phyloP scores from a whole-genome alignment of 2,797 vertebrate species.

The Tadarida brasiliensis region DNA sequence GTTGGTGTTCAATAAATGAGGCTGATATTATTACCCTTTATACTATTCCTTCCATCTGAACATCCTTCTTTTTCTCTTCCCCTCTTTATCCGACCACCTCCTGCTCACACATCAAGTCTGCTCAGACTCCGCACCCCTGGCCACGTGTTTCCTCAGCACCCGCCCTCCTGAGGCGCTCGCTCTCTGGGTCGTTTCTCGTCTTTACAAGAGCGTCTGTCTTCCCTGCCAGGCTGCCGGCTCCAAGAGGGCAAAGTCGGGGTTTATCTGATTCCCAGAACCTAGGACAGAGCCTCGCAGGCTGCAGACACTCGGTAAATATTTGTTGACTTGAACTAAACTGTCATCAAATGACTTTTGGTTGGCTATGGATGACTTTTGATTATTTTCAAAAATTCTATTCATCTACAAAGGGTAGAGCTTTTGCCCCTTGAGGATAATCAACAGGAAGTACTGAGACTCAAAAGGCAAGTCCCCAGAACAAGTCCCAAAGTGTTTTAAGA shows the following conservation, averaged over 20 bases:
- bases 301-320: background rate
- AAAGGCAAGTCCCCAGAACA: background rate
- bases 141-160: accelerated
- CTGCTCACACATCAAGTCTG: too few species aligned
- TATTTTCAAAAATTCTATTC: background rate
- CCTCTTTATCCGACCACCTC: background rate
- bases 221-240: background rate
- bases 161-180: background rate
- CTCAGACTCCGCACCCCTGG: background rate
- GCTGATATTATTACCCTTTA: background rate
- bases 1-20: background rate
- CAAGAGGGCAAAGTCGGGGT: background rate
- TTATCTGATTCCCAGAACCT: background rate
- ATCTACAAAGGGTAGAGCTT: background rate
- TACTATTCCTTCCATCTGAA: background rate
- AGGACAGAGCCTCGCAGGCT: background rate
- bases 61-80: background rate
- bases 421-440: background rate
- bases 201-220: background rate
- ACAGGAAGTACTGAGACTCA: background rate
- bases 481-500: background rate
- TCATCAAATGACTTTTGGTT: background rate
- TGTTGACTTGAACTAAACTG: background rate
- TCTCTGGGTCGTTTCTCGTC: accelerated
- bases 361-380: background rate